Base-by-base conservation (phyloP, 2,888 invertebrate species). In the Cryptophagus acutangulus region DNA sequence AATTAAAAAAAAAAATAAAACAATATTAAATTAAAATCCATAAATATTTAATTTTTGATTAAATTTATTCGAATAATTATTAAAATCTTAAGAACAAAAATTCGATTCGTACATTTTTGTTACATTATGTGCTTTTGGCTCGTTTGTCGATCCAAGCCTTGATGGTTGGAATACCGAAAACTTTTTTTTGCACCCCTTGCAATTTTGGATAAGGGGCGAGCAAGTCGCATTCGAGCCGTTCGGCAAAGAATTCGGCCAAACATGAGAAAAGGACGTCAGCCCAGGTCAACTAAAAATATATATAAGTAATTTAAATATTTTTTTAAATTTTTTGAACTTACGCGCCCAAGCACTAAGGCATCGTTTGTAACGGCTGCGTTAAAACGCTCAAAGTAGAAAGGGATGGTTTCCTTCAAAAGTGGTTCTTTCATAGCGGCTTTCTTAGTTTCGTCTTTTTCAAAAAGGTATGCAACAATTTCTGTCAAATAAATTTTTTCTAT, bases 251-350 rank as follows among this genome's bases (percentile, higher is more conserved):
- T 54, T 77, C 75, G 48, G 77, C 65, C 48, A 78, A 65, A 40
- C 72, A 76, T 41, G 77, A 77, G 48, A 82, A 77, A 45, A 71
- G 71, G 10, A 82, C 54, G 63, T 82, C 82, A 36, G 80, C 82
- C 79, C 81, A 81, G 28, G 79, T 76, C 15, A 82, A 41, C 55
- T 58, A 34, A 4, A 26, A n/a, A n/a, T n/a, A n/a, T 35, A 35
- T 5, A n/a, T n/a, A n/a, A 26, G n/a, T 26, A 4, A 13, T 8
- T 26, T 3, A 6, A 3, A 26, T 12, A 26, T n/a, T 26, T n/a
- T 6, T 26, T 26, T 4, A n/a, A 6, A 4, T 26, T 26, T 6
- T 3, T 12, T 6, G 3, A 44, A 53, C 51, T 52, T 50, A 61
- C 57, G 17, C 49, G 49, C 51, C 69, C 70, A 54, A 73, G 65